phyloP scores from a whole-genome alignment of 1,140 invertebrate genomes.

The Heliconius hewitsoni region DNA sequence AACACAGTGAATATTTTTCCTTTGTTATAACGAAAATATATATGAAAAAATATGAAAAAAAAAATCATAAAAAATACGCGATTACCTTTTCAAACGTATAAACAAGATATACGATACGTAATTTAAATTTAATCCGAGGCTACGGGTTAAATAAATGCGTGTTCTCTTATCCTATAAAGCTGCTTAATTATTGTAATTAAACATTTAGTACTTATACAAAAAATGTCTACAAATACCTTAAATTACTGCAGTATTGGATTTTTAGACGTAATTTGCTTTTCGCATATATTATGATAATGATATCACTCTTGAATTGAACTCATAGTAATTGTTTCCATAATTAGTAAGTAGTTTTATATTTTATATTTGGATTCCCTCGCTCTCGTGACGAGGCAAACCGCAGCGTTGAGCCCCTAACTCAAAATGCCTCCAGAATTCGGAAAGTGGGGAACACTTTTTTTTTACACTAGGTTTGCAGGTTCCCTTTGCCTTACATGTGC shows the following conservation, averaged over 20 bases:
- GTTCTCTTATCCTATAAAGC: not conserved
- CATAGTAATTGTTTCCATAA: too few relatives aligned
- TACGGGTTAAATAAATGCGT: not conserved
- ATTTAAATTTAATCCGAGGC: not conserved
- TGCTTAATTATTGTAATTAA: slow-evolving; percentile 7
- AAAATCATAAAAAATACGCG: not conserved
- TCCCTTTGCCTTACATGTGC: too few relatives aligned
- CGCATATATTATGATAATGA: not conserved
- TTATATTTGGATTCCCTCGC: too few relatives aligned
- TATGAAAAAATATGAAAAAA: not conserved
- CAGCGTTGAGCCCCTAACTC: too few relatives aligned
- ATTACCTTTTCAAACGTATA: not conserved
- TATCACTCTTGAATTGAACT: not conserved
- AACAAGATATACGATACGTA: not conserved
- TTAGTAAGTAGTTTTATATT: too few relatives aligned
- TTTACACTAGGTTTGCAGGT: too few relatives aligned
- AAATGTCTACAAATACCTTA: not conserved
- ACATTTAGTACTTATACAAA: not conserved
- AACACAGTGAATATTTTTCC: not conserved
- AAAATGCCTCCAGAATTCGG: too few relatives aligned
- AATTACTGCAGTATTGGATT: not conserved
- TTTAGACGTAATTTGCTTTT: not conserved
- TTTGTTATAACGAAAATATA: not conserved
- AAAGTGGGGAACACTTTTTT: too few relatives aligned
- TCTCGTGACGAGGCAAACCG: too few relatives aligned